Conservation (phyloP, 2,797 vertebrate species). For the Sardinella longiceps region DNA sequence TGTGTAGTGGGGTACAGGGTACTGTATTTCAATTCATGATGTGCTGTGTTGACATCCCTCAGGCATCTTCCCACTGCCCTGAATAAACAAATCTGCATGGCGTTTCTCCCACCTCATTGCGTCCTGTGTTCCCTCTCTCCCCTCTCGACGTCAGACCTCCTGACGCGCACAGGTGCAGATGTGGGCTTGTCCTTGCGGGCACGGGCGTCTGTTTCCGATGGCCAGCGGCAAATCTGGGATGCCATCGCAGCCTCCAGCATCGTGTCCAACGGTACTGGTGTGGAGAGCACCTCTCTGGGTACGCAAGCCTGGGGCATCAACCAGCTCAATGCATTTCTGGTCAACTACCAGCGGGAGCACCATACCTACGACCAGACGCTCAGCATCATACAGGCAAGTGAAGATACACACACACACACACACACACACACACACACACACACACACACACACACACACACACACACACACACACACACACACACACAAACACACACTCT, state of each 20-base stretch:
- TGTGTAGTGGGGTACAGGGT: too few species aligned
- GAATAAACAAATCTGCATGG: too few species aligned
- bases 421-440: neutral
- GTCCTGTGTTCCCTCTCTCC: neutral
- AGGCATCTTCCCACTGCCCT: too few species aligned
- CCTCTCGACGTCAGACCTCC: conserved; percentile 77
- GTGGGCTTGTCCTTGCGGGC: conserved; percentile 94
- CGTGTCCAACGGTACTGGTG: conserved; percentile 93
- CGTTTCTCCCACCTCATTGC: neutral
- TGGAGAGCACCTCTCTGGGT: conserved; percentile 91
- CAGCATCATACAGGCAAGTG: conserved; percentile 91
- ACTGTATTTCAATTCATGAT: too few species aligned
- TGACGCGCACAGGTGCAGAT: conserved; percentile 95
- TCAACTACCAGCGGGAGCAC: conserved; percentile 95
- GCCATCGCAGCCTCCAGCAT: conserved; percentile 98
- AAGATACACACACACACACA: neutral
- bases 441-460: neutral
- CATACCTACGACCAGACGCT: conserved; percentile 93
- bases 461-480: neutral
- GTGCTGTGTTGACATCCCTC: too few species aligned
- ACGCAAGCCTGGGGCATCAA: conserved; percentile 89
- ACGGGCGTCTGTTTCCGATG: conserved; percentile 92
- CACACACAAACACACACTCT: neutral
- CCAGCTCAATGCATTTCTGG: conserved; percentile 94
- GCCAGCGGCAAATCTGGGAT: conserved; percentile 97